These are phyloP conservation scores for Eustalomyia histrio DNA, from an alignment of 2,888 invertebrate genomes.

Conservation along the genomic window DNA sequence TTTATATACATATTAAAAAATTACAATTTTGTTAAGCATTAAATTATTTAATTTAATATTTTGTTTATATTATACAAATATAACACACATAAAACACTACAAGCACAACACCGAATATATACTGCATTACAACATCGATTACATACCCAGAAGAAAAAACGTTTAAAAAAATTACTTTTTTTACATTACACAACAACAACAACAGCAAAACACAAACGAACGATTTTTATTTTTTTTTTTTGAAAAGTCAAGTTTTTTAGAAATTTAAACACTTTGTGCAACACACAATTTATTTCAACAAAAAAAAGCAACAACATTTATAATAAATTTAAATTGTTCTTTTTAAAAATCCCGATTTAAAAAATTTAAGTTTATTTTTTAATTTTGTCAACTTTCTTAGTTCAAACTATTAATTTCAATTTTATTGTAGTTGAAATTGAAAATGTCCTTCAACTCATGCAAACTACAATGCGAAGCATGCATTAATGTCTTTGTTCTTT, in stretches of 20 bases:
- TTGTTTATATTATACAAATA: slow-evolving; percentile 21
- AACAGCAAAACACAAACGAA: slow-evolving; percentile 39
- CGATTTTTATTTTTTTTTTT: slow-evolving; percentile 13
- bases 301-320: slow-evolving; percentile 46
- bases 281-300: not conserved
- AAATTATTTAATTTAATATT: not conserved
- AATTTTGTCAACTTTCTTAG: not conserved
- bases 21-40: too few relatives aligned
- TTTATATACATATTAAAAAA: too few relatives aligned
- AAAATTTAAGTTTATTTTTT: not conserved
- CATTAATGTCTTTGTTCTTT: slow-evolving; percentile 23
- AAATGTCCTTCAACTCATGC: slow-evolving; percentile 39
- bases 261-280: slow-evolving; percentile 7
- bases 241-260: slow-evolving; percentile 25
- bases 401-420: slow-evolving; percentile 7
- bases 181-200: slow-evolving; percentile 25
- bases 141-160: slow-evolving; percentile 72
- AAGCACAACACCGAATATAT: slow-evolving; percentile 61
- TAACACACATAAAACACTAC: slow-evolving; percentile 49
- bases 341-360: slow-evolving; percentile 3
- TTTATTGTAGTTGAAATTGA: slow-evolving; percentile 8
- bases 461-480: slow-evolving; percentile 1
- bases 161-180: not conserved
- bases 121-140: slow-evolving; percentile 78
- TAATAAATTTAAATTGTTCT: not conserved